Evolutionary conservation across 2,113 vertebrate genomes (phyloP), one percentile per base, ranked within the genome.

Genomic region (Melanerpes aurifrons): DNA sequence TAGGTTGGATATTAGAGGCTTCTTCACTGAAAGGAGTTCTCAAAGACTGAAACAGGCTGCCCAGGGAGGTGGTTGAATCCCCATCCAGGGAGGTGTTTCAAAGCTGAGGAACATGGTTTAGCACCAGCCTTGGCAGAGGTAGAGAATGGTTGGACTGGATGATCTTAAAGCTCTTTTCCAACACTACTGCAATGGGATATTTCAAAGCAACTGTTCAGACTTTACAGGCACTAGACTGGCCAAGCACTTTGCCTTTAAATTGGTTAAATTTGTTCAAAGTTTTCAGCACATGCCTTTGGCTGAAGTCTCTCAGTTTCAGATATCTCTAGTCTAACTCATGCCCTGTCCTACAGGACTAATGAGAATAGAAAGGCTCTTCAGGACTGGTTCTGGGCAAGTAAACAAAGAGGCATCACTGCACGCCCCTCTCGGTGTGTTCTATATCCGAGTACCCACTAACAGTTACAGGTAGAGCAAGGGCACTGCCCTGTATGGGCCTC

Each of bases 371-470:
- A 26, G 1, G 9, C 22, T 3, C 37, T 15, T 15, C 29, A 58
- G 35, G 43, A 29, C 20, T 10, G 32, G 35, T 12, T 58, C 50
- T 32, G 35, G 53, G 15, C 29, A 58, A 32, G 17, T 8, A 43
- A 11, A 40, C 67, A 31, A 22, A 25, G 17, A 17, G 31, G 47
- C 56, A 35, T 3, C 5, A 2, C 25, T 17, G 48, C 20, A 3
- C 2, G 58, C n/a, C 24, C 14, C 59, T 10, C 32, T 21, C 2
- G 19, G 32, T 1, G 0, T 59, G 8, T 9, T 16, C 19, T 5
- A 4, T 7, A 32, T 45, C 53, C 7, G 15, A 53, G 29, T 68
- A 48, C 4, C 28, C 12, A 4, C 28, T 5, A 12, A 11, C 10
- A 24, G 32, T 50, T 5, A 3, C 1, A 15, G 2, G 28, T 19